A percentile compares a stretch with the other conserved stretches of the same genome.
These are phyloP conservation scores for Drosophila borealis DNA, from an alignment of 2,888 invertebrate species.

Conservation along the genomic window DNA sequence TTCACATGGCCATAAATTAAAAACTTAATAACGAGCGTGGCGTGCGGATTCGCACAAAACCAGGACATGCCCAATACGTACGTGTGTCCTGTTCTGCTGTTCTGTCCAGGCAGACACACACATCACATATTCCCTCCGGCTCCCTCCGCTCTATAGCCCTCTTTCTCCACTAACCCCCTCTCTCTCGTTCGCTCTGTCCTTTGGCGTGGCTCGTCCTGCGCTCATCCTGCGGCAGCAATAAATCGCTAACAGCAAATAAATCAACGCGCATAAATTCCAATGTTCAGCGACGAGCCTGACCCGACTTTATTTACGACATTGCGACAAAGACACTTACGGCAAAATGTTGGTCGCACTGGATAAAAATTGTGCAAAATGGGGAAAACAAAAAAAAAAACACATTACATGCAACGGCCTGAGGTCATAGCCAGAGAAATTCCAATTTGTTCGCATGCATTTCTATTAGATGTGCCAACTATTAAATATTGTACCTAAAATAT, in stretches of 20 bases:
- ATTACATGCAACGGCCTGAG: constrained; percentile 4
- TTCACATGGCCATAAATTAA: constrained; percentile 82
- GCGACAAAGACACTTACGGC: constrained; percentile 77
- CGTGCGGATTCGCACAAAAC: constrained; percentile 67
- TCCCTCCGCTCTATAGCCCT: constrained; percentile 13
- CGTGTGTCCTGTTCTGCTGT: constrained; percentile 40
- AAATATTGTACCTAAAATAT: neutral
- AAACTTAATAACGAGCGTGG: constrained; percentile 82
- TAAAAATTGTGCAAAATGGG: constrained; percentile 22
- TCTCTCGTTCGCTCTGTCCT: constrained; percentile 3
- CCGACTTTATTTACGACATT: constrained; percentile 80
- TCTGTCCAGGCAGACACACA: constrained; percentile 39
- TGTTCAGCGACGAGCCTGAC: constrained; percentile 71
- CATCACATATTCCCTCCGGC: constrained; percentile 57
- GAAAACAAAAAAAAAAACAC: constrained; percentile 1
- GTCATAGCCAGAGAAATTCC: constrained; percentile 13
- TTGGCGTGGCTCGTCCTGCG: constrained; percentile 36
- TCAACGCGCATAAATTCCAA: constrained; percentile 83
- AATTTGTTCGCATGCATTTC: constrained; percentile 33
- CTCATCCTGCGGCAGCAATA: constrained; percentile 82
- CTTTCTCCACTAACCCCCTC: neutral
- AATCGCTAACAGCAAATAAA: constrained; percentile 84
- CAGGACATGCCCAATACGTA: constrained; percentile 81
- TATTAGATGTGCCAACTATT: neutral
- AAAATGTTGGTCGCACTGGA: constrained; percentile 57